These are phyloP conservation scores for Leucozona laternaria DNA, from an alignment of 2,888 invertebrate genomes.

Conservation along the genomic window DNA sequence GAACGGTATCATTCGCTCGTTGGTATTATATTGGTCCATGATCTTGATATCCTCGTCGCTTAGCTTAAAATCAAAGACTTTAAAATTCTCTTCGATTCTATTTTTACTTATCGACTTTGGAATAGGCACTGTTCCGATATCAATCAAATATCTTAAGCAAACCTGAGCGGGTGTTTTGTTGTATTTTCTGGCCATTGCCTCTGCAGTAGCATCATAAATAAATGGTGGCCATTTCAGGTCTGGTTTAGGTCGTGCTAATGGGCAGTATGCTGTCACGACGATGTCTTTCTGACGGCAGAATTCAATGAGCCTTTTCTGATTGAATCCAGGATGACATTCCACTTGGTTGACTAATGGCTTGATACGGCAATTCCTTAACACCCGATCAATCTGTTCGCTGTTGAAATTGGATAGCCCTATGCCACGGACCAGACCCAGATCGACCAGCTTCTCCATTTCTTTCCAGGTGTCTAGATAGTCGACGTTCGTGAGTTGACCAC, in stretches of 20 bases:
- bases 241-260: constrained; percentile 88
- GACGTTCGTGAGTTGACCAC: constrained; percentile 79
- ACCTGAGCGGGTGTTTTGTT: constrained; percentile 87
- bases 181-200: constrained; percentile 86
- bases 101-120: constrained; percentile 85
- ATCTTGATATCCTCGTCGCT: constrained; percentile 84
- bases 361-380: constrained; percentile 80
- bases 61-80: constrained; percentile 86
- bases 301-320: constrained; percentile 86
- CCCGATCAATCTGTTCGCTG: constrained; percentile 80
- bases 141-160: constrained; percentile 86
- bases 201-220: constrained; percentile 82
- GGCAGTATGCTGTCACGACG: constrained; percentile 88
- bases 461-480: constrained; percentile 83
- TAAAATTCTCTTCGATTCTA: constrained; percentile 85
- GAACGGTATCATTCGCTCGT: constrained; percentile 80
- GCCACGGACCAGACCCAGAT: constrained; percentile 80
- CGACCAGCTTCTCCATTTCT: constrained; percentile 82
- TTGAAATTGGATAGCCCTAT: constrained; percentile 82
- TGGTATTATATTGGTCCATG: constrained; percentile 72
- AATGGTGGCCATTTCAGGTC: constrained; percentile 84
- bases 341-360: constrained; percentile 82
- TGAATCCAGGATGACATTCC: constrained; percentile 82
- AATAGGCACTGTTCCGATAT: constrained; percentile 85
- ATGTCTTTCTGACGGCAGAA: constrained; percentile 88